phyloP scores from a whole-genome alignment of 2,888 invertebrate species.

The Epinotia demarniana region DNA sequence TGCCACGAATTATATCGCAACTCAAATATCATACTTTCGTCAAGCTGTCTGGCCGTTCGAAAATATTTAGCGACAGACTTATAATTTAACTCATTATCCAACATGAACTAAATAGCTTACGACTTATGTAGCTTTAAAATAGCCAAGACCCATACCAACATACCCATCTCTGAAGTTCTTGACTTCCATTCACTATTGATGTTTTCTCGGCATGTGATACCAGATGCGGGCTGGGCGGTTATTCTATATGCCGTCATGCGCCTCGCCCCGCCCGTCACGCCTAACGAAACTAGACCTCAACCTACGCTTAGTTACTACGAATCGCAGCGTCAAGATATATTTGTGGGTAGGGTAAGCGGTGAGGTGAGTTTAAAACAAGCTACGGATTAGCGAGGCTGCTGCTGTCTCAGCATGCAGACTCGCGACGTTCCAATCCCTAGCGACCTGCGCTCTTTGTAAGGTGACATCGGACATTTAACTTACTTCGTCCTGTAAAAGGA shows the following conservation, averaged over 20 bases:
- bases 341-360: no score
- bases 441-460: slow-evolving; percentile 34
- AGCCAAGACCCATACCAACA: not conserved
- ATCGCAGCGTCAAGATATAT: no score
- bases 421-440: slow-evolving; percentile 31
- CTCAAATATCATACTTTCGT: no score
- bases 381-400: no score
- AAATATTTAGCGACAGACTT: not conserved
- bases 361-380: not conserved
- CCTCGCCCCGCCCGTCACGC: no score
- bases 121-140: not conserved
- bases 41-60: not conserved
- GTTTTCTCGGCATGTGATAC: slow-evolving; percentile 34
- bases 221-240: slow-evolving; percentile 8
- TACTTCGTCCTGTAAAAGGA: slow-evolving; percentile 27
- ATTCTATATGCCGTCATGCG: no score
- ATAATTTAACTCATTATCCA: no score
- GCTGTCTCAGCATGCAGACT: slow-evolving; percentile 26
- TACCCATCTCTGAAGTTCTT: not conserved
- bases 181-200: slow-evolving; percentile 30
- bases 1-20: no score
- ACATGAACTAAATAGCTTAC: not conserved
- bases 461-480: slow-evolving; percentile 40
- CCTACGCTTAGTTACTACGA: no score
- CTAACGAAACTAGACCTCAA: no score